Evolutionary conservation across 1,140 invertebrate species (phyloP).

Genomic region (Aricia agestis): DNA sequence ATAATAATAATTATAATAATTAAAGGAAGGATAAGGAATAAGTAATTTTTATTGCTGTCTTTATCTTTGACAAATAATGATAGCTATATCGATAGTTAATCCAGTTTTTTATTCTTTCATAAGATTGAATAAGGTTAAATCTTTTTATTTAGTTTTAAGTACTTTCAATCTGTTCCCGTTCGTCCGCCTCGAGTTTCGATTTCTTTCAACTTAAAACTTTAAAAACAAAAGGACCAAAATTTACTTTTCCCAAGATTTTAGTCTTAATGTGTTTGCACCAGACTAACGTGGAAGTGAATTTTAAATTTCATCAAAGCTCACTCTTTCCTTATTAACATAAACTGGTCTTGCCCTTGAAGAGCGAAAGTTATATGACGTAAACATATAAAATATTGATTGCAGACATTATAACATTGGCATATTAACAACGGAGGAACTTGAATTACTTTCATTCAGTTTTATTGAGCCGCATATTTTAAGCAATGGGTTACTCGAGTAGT

Average conservation of each 20-base stretch:
- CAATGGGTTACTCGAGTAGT: background rate
- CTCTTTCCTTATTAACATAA: conserved; percentile 17
- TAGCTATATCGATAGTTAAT: no score
- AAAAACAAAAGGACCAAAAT: background rate
- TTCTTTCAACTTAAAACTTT: no score
- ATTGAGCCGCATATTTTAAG: conserved; percentile 1
- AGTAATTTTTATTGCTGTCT: no score
- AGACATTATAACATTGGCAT: conserved; percentile 13
- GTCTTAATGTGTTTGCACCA: background rate
- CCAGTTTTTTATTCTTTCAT: no score
- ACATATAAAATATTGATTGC: conserved; percentile 16
- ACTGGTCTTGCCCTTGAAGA: conserved; percentile 23
- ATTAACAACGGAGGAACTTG: background rate
- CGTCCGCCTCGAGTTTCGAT: no score
- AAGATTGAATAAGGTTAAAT: no score
- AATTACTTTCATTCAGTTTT: conserved; percentile 8
- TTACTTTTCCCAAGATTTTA: background rate
- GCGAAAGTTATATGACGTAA: conserved; percentile 22
- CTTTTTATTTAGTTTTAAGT: no score
- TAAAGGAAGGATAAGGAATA: no score
- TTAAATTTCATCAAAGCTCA: conserved; percentile 4
- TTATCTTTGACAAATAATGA: no score
- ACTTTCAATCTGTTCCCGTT: no score
- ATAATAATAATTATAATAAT: no score
- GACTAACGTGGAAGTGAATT: background rate